Evolutionary conservation across 1,140 invertebrate genomes (phyloP), one percentile per base, ranked within the genome.

Genomic region (Leptonema lineaticorne): DNA sequence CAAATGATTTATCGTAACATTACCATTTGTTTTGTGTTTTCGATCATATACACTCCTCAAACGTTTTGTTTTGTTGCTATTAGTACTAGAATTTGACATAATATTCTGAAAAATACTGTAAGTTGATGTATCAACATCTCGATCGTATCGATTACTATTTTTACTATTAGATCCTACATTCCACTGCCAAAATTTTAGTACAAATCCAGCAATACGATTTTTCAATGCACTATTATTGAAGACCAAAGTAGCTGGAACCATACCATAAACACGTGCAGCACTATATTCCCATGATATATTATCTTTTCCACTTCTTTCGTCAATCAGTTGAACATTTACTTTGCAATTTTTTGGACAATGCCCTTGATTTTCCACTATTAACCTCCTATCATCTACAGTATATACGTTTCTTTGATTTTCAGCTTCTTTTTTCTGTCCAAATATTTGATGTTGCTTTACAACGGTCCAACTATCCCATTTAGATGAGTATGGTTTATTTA

Each of bases 171-270:
- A 16, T 77, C 79, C 81, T 65, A 64, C 62, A 27, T 83, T 84
- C 89, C 89, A 92, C 73, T 90, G 86, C 90, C 90, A 92, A 76
- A 91, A 89, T 81, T 93, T 92, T 46, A 93, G 78, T 22, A 90
- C 86, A 79, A 92, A 92, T 0, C 90, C 90, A 26, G 84, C 82
- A 45, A 89, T 84, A 37, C 85, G 84, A 2, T 83, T 80, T 68
- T 86, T 86, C 46, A 82, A 57, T 45, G 33, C 7, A 57, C 58
- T 71, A 33, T 74, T 74, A 45, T 77, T 78, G 67, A 89, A 87
- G 16, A 83, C 78, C 74, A 89, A 83, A n/a, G 86, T 82, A 9
- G 85, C 87, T 0, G 89, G 89, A 50, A 82, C 83, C 80, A 89
- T 89, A 1, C 85, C 87, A 74, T 86, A 90, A 26, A 88, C 85